Conservation (phyloP, 2,113 vertebrate species). For the Spilogale gracilis region DNA sequence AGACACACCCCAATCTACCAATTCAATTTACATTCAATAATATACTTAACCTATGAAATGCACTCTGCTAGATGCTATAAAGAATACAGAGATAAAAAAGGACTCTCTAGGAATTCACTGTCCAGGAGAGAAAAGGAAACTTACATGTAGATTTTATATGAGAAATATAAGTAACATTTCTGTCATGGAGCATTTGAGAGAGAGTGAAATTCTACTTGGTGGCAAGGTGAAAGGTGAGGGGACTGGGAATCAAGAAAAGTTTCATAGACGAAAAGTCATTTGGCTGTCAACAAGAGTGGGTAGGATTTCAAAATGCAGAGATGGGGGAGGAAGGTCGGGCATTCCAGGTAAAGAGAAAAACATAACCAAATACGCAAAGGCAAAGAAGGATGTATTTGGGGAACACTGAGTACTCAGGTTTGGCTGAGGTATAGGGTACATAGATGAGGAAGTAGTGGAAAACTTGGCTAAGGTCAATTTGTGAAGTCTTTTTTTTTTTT, state of each 20-base stretch:
- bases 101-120: conserved; percentile 47
- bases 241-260: not conserved
- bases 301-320: not conserved
- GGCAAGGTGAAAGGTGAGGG: not conserved
- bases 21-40: not conserved
- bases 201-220: not conserved
- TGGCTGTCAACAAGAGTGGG: not conserved
- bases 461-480: not conserved
- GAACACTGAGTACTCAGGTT: not conserved
- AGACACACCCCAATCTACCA: not conserved
- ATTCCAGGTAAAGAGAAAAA: conserved; percentile 17
- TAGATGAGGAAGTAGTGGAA: conserved; percentile 9
- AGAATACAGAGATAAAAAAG: conserved; percentile 3
- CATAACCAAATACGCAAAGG: not conserved
- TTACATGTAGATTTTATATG: not conserved
- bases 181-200: not conserved
- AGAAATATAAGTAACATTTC: not conserved
- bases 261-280: not conserved
- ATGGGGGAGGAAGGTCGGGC: not conserved
- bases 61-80: not conserved
- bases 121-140: not conserved
- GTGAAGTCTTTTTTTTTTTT: not conserved
- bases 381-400: not conserved
- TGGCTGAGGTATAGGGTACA: conserved; percentile 21
- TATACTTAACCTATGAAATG: not conserved